Base-by-base conservation (phyloP, 53 echinoderm and acorn worm genomes). In the Zoroaster sp. region DNA sequence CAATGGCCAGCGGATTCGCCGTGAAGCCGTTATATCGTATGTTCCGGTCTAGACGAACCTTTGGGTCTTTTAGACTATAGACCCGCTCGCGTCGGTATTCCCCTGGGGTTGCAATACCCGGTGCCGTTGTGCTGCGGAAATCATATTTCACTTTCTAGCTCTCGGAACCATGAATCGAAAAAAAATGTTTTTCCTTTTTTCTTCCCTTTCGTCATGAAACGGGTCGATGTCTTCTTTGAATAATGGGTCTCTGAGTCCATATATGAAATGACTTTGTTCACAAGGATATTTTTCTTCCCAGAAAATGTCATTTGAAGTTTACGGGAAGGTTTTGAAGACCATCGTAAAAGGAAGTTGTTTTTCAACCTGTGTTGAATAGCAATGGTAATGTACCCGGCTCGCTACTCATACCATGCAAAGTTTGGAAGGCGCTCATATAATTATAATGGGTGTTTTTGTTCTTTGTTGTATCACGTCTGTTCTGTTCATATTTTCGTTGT, bases 1-100 rank as follows among this genome's bases (percentile, higher is more conserved):
- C 63, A 59, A 59, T 28, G 63, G 63, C 23, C 28, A 28, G 23
- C 63, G 9, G 28, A 25, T 28, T 28, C 30, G 5, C 11, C 25
- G 17, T 21, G 8, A 21, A 28, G 63, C 37, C 32, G 23, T 18
- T 34, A 34, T 74, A 76, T 39, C 39, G 18, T 21, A 40, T 54
- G 79, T 79, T 79, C 63, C 59, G 63, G 79, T 79, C 79, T 79
- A 79, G 79, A 79, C 79, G 55, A 21, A 4, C 42, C 79, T 35
- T 25, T 59, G 63, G 63, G 63, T 59, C 63, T n/a, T n/a, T n/a
- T n/a, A n/a, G n/a, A n/a, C n/a, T n/a, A n/a, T 59, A 59, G 63
- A 59, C 63, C 23, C 63, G n/a, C 21, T 59, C 63, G 9, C 63
- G 63, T 59, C 63, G 21, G 63, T 28, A 21, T 21, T 59, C 23